Percentiles rank a stretch among this genome's conserved stretches.
These are phyloP conservation scores for Sclerurus mexicanus DNA, from an alignment of 2,113 vertebrate species.

Conservation along the genomic window DNA sequence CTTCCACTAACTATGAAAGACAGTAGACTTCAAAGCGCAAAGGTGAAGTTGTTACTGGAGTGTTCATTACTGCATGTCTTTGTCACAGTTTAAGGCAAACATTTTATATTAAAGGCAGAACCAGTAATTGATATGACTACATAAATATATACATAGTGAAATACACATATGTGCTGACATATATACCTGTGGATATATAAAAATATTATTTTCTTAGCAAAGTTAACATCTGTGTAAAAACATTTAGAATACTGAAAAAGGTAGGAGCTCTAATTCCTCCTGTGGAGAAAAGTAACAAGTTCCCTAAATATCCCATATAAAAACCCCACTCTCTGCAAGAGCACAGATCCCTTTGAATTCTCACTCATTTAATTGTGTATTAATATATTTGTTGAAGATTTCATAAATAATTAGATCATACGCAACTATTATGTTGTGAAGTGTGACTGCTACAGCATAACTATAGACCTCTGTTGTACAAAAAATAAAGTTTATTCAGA, in stretches of 20 bases:
- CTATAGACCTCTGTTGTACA: neutral
- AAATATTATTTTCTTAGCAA: conserved; percentile 45
- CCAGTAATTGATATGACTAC: neutral
- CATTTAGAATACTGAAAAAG: conserved; percentile 12
- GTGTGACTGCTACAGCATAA: neutral
- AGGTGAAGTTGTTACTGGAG: neutral
- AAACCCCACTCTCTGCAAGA: neutral
- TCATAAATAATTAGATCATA: conserved; percentile 1
- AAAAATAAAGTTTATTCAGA: neutral
- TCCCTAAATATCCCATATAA: neutral
- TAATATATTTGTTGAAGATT: neutral
- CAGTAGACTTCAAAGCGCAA: neutral
- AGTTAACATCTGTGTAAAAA: conserved; percentile 44
- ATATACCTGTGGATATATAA: conserved; percentile 16
- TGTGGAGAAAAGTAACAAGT: conserved; percentile 50
- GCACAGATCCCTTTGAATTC: neutral
- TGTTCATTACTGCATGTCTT: neutral
- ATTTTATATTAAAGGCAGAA: neutral
- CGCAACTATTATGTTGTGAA: neutral
- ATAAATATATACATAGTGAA: neutral
- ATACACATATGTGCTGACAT: neutral
- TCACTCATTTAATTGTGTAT: neutral
- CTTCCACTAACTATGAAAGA: neutral
- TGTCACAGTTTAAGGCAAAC: neutral
- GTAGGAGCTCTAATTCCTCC: conserved; percentile 32